Base-by-base conservation (phyloP, 2,113 vertebrate genomes). In the Setophaga petechia region DNA sequence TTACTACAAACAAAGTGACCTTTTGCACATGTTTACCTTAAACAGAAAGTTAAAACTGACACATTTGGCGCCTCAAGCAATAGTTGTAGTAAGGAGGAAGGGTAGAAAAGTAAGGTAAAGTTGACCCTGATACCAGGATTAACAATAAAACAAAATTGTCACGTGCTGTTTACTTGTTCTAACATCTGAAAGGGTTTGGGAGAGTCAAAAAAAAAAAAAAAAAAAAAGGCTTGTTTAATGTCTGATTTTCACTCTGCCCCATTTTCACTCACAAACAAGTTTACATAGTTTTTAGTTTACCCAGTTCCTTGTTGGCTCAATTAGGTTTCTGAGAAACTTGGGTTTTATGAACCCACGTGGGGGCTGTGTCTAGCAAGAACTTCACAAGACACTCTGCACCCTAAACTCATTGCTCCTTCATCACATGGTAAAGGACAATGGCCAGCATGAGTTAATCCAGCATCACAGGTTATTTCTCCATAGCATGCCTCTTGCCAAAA, bases 121-220 rank as follows among this genome's bases (percentile, higher is more conserved):
- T 92, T 95, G 96, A 96, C 80, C 62, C 80, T 93, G 96, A 94
- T 91, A 94, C 37, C 37, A 94, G 73, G 66, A 95, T 97, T 89
- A 97, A 77, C 78, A 96, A 96, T 86, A 79, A 88, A 97, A 84
- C n/a, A 94, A 41, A 89, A n/a, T 72, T 71, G 17, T 93, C 90
- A 89, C 7, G 0, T 96, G 66, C 35, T 92, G 47, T 96, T 97
- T 97, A 96, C 91, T 97, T 94, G 43, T 95, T 97, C 95, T 87
- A 97, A 97, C 94, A 97, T 96, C 93, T 97, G 95, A 96, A 98
- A 97, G 80, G 73, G 68, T 83, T 97, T 97, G 95, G 30, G 83
- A 91, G 78, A 94, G 77, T 96, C 71, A 43, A 35, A 52, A 61
- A 54, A 41, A 75, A 58, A 61, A 54, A 41, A 75, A 58, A 58